A percentile compares a stretch with the other conserved stretches of the same genome.
Conservation (phyloP, 2,888 invertebrate genomes). For the Leptodirus hochenwartii region DNA sequence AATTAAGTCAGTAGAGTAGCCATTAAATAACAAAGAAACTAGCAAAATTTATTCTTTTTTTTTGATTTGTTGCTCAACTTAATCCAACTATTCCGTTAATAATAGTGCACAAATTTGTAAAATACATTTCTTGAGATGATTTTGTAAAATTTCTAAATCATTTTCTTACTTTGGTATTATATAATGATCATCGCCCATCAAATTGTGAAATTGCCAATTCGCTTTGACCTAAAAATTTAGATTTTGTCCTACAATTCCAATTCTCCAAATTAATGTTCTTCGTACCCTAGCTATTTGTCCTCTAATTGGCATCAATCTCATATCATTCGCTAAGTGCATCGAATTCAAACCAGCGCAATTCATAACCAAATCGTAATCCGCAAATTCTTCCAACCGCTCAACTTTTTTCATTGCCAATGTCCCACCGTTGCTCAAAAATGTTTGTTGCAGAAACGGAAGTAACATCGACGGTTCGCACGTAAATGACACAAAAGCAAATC, state of each 20-base stretch:
- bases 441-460: constrained; percentile 45
- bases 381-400: constrained; percentile 30
- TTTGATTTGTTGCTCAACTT: too few relatives aligned
- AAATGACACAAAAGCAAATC: constrained; percentile 45
- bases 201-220: constrained; percentile 40
- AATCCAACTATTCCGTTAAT: too few relatives aligned
- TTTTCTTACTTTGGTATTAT: constrained; percentile 69
- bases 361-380: constrained; percentile 44
- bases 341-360: constrained; percentile 65
- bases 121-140: too few relatives aligned
- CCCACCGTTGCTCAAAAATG: constrained; percentile 43
- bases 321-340: constrained; percentile 40
- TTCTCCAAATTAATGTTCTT: too few relatives aligned
- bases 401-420: constrained; percentile 30
- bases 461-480: constrained; percentile 44
- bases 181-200: constrained; percentile 46
- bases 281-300: constrained; percentile 57
- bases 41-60: too few relatives aligned
- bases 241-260: constrained; percentile 1
- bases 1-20: too few relatives aligned
- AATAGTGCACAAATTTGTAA: too few relatives aligned
- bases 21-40: too few relatives aligned
- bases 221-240: constrained; percentile 39
- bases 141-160: too few relatives aligned
- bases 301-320: constrained; percentile 51